Evolutionary conservation across 2,113 vertebrate species (phyloP).

Genomic region (Xiphorhynchus elegans): DNA sequence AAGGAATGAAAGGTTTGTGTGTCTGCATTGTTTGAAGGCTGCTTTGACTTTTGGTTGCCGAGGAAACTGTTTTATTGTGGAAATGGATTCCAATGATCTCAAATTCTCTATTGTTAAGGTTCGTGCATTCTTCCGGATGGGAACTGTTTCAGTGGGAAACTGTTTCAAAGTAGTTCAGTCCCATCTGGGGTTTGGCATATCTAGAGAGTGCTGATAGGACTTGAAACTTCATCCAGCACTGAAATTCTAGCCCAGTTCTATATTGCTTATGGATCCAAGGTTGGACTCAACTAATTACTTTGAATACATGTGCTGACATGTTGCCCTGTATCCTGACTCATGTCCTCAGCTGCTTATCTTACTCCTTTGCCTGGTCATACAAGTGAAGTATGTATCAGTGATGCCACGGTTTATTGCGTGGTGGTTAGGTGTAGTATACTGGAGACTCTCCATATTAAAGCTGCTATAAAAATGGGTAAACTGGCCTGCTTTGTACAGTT

Average conservation of each 20-base stretch:
- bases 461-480: not conserved
- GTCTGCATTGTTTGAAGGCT: not conserved
- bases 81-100: not conserved
- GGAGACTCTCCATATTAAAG: conserved; percentile 11
- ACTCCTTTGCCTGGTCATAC: not conserved
- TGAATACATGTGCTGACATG: not conserved
- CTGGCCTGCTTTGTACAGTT: not conserved
- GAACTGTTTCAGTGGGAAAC: not conserved
- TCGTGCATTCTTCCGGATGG: not conserved
- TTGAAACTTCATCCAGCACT: not conserved
- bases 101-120: not conserved
- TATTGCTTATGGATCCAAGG: not conserved
- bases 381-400: not conserved
- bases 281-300: fast-evolving
- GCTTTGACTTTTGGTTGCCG: conserved; percentile 22
- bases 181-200: not conserved
- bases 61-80: conserved; percentile 21
- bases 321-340: not conserved
- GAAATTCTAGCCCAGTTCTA: not conserved
- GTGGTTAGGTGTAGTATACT: not conserved
- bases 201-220: not conserved
- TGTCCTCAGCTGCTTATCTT: not conserved
- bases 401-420: not conserved
- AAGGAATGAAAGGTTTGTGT: not conserved
- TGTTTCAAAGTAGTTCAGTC: not conserved